A percentile compares a stretch with the other conserved stretches of the same genome.
Conservation (phyloP, 2,797 vertebrate species). For the Champsocephalus gunnari region DNA sequence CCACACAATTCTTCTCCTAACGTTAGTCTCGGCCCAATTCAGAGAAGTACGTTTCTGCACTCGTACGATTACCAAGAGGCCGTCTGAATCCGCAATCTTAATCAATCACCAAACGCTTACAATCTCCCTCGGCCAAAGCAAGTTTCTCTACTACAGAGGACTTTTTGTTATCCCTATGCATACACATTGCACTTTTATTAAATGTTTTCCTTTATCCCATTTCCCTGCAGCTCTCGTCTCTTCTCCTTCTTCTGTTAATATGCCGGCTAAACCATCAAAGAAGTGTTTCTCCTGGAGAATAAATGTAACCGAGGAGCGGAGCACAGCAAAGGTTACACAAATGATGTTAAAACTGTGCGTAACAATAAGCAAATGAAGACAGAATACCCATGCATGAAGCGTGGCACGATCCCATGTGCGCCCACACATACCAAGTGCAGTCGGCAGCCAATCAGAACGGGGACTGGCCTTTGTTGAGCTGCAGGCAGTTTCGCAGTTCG, state of each 20-base stretch:
- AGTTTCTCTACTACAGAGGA: slow-evolving; percentile 2
- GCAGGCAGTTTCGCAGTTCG: slow-evolving; percentile 46
- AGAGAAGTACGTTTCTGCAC: slow-evolving; percentile 15
- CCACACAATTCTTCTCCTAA: slow-evolving; percentile 47
- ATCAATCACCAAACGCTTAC: slow-evolving; percentile 43
- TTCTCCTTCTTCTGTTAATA: slow-evolving; percentile 11
- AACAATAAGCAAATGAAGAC: slow-evolving; percentile 45
- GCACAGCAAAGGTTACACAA: slow-evolving; percentile 49
- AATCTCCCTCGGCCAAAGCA: slow-evolving; percentile 12
- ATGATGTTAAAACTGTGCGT: slow-evolving; percentile 32
- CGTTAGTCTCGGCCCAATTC: slow-evolving; percentile 27
- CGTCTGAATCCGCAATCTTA: slow-evolving; percentile 39
- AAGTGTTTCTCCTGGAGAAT: neutral
- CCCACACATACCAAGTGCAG: slow-evolving; percentile 26
- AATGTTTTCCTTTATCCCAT: neutral
- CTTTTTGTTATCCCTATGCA: neutral
- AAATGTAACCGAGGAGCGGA: slow-evolving; percentile 19
- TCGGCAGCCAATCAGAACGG: slow-evolving; percentile 45
- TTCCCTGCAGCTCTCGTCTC: slow-evolving; percentile 9
- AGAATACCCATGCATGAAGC: slow-evolving; percentile 49
- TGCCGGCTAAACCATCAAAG: slow-evolving; percentile 37
- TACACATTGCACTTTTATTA: neutral
- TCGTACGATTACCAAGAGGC: slow-evolving; percentile 41
- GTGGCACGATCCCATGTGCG: slow-evolving; percentile 28
- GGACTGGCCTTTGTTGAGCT: slow-evolving; percentile 58